A percentile compares a stretch with the other conserved stretches of the same genome.
These are phyloP conservation scores for Sporophila hypoxantha DNA, from an alignment of 2,113 vertebrate genomes.

Conservation along the genomic window DNA sequence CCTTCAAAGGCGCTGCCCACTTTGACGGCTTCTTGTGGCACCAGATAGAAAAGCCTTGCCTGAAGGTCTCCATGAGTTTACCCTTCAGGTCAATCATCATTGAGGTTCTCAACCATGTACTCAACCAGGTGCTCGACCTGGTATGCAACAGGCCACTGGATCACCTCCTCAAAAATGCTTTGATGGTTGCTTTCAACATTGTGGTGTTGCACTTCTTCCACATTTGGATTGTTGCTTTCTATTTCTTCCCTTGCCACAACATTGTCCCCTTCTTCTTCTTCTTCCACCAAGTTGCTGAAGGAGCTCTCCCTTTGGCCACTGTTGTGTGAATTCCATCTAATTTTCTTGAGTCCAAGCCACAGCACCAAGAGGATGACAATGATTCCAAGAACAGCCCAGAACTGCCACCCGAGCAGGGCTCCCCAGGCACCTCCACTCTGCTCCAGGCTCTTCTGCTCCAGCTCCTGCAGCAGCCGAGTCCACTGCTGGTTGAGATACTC, in stretches of 20 bases:
- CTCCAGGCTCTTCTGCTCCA: background rate
- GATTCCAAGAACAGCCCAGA: background rate
- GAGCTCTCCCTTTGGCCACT: too few species aligned
- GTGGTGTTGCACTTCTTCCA: too few species aligned
- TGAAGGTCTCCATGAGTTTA: rapidly evolving
- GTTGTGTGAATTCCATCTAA: rapidly evolving
- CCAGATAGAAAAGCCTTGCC: background rate
- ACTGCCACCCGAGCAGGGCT: background rate
- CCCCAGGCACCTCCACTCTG: background rate
- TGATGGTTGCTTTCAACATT: too few species aligned
- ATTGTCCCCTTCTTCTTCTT: too few species aligned
- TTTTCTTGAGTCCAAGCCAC: background rate
- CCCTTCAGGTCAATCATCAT: too few species aligned
- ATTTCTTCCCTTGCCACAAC: too few species aligned
- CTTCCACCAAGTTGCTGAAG: too few species aligned
- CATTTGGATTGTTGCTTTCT: too few species aligned
- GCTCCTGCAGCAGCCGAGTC: background rate
- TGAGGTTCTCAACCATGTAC: background rate
- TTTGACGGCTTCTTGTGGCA: background rate
- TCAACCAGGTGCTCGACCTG: too few species aligned
- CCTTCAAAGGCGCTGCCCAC: background rate
- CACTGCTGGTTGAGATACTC: background rate
- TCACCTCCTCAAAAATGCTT: too few species aligned
- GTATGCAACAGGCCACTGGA: rapidly evolving
- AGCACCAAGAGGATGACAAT: rapidly evolving